Evolutionary conservation across 2,797 vertebrate genomes (phyloP), one percentile per base, ranked within the genome.

Genomic region (Anisognathus igniventris): DNA sequence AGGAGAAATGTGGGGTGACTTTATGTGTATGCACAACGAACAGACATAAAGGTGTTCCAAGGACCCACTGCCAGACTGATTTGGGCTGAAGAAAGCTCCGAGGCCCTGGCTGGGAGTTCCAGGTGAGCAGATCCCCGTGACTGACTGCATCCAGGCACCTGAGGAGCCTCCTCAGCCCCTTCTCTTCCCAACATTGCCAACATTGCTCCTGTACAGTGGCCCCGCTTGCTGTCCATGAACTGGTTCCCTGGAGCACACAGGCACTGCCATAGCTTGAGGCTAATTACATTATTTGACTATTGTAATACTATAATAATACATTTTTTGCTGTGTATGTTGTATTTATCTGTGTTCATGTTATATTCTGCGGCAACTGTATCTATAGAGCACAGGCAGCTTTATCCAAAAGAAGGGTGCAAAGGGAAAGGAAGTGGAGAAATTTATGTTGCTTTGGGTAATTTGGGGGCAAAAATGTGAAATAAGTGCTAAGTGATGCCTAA

Each of bases 251-350:
- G 67, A 95, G 94, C 92, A 77, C 83, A 42, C 75, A 84, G 80
- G 86, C 80, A 72, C 89, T 93, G 94, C 95, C 31, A 0, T 74
- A 89, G 96, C 93, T 94, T 87, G 86, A 94, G 87, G 91, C 95
- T 95, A 51, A 84, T 66, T 27, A 37, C 89, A 27, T 96, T 95
- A 89, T 92, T 78, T 96, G 95, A 93, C 94, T 96, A 93, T 92
- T 84, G 89, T 96, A 95, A 93, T 91, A 65, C 87, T 96, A 66
- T 86, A 82, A 95, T 90, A 61, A 95, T 91, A 57, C 93, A 83
- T 94, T 96, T 94, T 93, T 96, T 97, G 95, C 94, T 78, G 93
- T 96, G 88, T 96, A 92, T 70, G 81, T 90, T 93, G 93, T 96
- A 83, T 95, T 95, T 96, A 93, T 95, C 96, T 90, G 91, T 94